Conservation (phyloP, 2,888 invertebrate genomes). For the Tinea semifulvella region DNA sequence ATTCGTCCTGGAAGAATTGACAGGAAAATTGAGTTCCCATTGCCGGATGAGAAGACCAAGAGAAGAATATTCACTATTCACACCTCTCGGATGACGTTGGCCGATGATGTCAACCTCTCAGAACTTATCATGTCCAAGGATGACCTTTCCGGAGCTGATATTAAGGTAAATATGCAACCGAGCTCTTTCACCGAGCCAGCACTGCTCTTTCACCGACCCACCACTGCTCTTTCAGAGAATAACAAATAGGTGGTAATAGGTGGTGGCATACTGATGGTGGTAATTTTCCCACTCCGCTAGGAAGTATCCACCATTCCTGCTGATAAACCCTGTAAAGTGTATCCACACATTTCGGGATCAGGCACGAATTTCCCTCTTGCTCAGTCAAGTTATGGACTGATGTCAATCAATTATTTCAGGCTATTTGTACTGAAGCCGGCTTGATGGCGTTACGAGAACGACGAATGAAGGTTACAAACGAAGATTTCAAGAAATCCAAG, state of each 20-base stretch:
- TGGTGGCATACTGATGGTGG: too few species aligned
- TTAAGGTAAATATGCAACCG: conserved; percentile 76
- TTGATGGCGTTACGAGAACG: conserved; percentile 97
- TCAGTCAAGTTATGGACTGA: too few species aligned
- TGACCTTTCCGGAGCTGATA: conserved; percentile 97
- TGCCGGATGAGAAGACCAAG: conserved; percentile 99
- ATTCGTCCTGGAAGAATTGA: conserved; percentile 99
- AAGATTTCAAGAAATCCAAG: conserved; percentile 99
- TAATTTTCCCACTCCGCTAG: too few species aligned
- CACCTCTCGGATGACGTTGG: conserved; percentile 98
- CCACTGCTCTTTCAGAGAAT: too few species aligned
- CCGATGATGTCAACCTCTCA: conserved; percentile 95
- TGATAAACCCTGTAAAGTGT: too few species aligned
- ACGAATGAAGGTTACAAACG: conserved; percentile 99
- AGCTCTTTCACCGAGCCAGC: too few species aligned
- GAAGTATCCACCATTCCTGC: too few species aligned
- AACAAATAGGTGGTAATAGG: too few species aligned
- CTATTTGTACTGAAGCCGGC: conserved; percentile 99
- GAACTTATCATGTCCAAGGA: conserved; percentile 99
- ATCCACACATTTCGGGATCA: too few species aligned
- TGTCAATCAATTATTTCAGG: conserved; percentile 64
- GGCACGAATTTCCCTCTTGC: too few species aligned
- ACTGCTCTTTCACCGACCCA: too few species aligned
- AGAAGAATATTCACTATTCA: conserved; percentile 97
- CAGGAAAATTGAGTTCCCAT: conserved; percentile 98